phyloP scores from a whole-genome alignment of 2,888 invertebrate species.

The Drosophila pseudotakahashii region DNA sequence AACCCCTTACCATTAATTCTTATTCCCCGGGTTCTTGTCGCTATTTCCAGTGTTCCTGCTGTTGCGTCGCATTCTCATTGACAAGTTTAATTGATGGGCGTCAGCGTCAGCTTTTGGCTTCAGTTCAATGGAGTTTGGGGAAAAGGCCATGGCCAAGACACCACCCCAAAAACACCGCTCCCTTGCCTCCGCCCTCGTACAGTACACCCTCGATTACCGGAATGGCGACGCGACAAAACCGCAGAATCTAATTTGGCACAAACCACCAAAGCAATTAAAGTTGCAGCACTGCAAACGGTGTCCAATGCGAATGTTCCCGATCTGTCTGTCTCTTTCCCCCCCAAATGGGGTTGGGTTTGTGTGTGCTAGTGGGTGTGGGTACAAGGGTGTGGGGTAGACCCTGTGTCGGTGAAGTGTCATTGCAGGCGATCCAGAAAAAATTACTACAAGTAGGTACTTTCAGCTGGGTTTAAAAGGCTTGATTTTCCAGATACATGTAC shows the following conservation, averaged over 20 bases:
- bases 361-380: background rate
- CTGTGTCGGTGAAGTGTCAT: slow-evolving; percentile 2
- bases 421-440: slow-evolving; percentile 19
- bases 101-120: slow-evolving; percentile 51
- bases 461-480: background rate
- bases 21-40: slow-evolving; percentile 37
- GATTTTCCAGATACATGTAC: too few relatives aligned
- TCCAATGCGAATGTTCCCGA: slow-evolving; percentile 46
- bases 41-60: slow-evolving; percentile 24
- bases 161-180: slow-evolving; percentile 2
- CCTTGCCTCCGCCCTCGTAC: background rate
- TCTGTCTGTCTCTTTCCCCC: slow-evolving; percentile 20
- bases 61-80: slow-evolving; percentile 44
- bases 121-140: slow-evolving; percentile 29
- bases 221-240: slow-evolving; percentile 73
- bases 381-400: background rate
- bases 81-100: slow-evolving; percentile 66
- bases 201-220: slow-evolving; percentile 44
- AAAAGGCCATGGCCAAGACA: slow-evolving; percentile 34
- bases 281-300: slow-evolving; percentile 65
- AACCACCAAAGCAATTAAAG: slow-evolving; percentile 81
- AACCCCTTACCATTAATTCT: slow-evolving; percentile 20
- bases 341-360: background rate
- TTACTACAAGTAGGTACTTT: background rate
- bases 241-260: slow-evolving; percentile 77